A percentile compares a stretch with the other conserved stretches of the same genome.
Conservation (phyloP, 1,140 invertebrate genomes). For the Pseudachorutes palmiensis region DNA sequence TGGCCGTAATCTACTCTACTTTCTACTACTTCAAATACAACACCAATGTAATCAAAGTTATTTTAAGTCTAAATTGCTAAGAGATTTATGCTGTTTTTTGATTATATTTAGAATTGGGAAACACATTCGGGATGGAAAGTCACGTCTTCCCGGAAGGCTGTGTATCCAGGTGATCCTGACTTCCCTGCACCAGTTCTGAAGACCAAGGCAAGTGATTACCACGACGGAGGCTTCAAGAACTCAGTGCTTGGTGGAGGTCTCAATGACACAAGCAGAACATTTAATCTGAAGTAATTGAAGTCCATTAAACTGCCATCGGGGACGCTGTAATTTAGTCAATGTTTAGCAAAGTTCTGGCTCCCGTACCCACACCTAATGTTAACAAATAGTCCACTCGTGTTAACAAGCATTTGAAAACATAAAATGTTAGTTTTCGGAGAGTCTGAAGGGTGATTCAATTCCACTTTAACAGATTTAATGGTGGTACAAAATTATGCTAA, state of each 20-base stretch:
- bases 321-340: too few species aligned
- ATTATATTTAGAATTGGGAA: conserved; percentile 55
- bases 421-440: too few species aligned
- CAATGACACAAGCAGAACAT: background rate
- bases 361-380: too few species aligned
- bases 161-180: conserved; percentile 55
- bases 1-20: conserved; percentile 46
- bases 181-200: conserved; percentile 54
- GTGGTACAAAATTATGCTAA: too few species aligned
- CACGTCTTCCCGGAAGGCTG: conserved; percentile 45
- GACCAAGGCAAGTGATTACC: conserved; percentile 54
- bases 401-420: too few species aligned
- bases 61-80: background rate
- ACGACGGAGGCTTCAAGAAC: conserved; percentile 57
- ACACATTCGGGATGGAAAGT: conserved; percentile 59
- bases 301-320: too few species aligned
- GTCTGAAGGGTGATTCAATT: too few species aligned
- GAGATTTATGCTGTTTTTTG: background rate
- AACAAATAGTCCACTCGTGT: too few species aligned
- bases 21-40: conserved; percentile 74
- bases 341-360: too few species aligned
- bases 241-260: conserved; percentile 40
- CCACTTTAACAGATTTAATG: too few species aligned
- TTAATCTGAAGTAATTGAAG: too few species aligned
- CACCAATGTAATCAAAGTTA: conserved; percentile 50